Evolutionary conservation across 2,888 invertebrate species (phyloP), one percentile per base, ranked within the genome.

Genomic region (Sericinus montela): DNA sequence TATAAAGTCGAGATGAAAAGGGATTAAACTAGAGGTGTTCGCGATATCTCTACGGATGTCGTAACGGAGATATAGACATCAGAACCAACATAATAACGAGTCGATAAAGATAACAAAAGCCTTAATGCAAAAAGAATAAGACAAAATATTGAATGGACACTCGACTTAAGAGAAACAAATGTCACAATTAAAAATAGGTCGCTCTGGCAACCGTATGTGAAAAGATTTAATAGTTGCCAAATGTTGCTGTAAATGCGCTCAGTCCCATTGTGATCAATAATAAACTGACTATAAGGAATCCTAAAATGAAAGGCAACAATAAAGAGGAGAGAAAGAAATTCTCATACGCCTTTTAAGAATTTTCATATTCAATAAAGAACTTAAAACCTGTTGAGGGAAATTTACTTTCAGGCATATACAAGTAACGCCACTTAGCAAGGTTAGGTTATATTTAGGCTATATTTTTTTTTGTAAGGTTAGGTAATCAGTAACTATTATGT

Each of bases 201-300:
- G 48, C 52, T 54, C 54, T 61, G 61, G 59, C 59, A 56, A 52
- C 54, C 56, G 55, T 11, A 29, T 28, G 57, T 63, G 68, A 60
- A 64, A 67, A 63, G 69, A 75, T 72, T 69, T 58, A 54, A 52
- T 59, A 58, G 62, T 50, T 78, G 80, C 79, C 79, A 79, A 80
- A 69, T 68, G 57, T 50, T 58, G 58, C 6, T 11, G 65, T 32
- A 55, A 65, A 63, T 63, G 60, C 60, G 58, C 54, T 57, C 45
- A 47, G 56, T 55, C n/a, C n/a, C n/a, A 56, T 50, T 55, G 45
- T 51, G 46, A 29, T 13, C 14, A 44, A 43, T 36, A 43, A 44
- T 52, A 44, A 16, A 14, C 42, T 48, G 37, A 34, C 9, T 13
- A 9, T 25, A 43, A 11, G 25, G 25, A 43, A 42, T 11, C 5